Conservation (phyloP, 2,888 invertebrate species). For the Tenthredo notha region DNA sequence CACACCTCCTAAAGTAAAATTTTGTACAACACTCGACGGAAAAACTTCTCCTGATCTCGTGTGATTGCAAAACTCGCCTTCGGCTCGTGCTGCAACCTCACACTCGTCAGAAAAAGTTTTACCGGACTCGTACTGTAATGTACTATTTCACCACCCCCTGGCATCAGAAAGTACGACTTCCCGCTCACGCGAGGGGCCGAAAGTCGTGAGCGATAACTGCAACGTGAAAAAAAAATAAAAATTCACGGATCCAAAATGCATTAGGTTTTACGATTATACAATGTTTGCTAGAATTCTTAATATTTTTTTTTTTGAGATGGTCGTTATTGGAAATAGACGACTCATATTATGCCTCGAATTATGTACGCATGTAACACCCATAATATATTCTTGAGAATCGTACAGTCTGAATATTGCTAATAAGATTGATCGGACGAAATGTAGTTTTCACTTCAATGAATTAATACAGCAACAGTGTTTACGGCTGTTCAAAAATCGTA, state of each 20-base stretch:
- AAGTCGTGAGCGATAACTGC: too few relatives aligned
- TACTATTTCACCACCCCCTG: too few relatives aligned
- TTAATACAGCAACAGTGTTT: neutral
- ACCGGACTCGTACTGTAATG: too few relatives aligned
- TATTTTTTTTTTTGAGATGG: neutral
- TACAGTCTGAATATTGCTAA: slow-evolving; percentile 16
- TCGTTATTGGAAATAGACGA: neutral
- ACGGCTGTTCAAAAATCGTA: neutral
- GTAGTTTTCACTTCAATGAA: neutral
- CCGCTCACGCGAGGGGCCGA: too few relatives aligned
- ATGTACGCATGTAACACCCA: neutral
- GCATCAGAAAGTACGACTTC: too few relatives aligned
- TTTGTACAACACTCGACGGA: too few relatives aligned
- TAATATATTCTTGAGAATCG: neutral
- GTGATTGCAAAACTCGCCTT: too few relatives aligned
- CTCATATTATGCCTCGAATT: neutral
- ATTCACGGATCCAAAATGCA: neutral
- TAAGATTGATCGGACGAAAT: neutral
- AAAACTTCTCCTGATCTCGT: too few relatives aligned
- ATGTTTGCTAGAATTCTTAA: neutral
- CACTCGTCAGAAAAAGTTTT: too few relatives aligned
- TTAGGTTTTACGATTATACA: neutral
- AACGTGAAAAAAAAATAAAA: neutral
- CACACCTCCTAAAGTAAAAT: too few relatives aligned
- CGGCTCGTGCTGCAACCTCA: too few relatives aligned